Percentiles rank a stretch among this genome's conserved stretches.
Conservation (phyloP, 2,797 vertebrate genomes). For the Fratercula arctica region DNA sequence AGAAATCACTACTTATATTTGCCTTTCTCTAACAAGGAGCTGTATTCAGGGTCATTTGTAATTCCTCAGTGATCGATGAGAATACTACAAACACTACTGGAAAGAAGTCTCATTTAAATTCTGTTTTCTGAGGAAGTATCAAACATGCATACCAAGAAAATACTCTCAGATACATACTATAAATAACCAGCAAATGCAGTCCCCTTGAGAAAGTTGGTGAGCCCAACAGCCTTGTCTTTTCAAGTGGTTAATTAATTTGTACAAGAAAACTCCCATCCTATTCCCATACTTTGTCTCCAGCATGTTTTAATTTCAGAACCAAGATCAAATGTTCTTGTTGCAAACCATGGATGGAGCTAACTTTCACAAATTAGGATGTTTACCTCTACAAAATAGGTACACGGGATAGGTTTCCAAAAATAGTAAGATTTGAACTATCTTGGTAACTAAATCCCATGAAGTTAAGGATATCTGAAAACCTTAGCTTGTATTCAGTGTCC, state of each 20-base stretch:
- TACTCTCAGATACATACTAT: not conserved
- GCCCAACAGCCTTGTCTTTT: not conserved
- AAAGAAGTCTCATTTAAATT: conserved; percentile 19
- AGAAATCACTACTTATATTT: not conserved
- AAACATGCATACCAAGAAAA: not conserved
- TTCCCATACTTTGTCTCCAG: not conserved
- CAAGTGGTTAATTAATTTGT: not conserved
- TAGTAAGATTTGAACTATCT: not conserved
- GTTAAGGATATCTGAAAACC: not conserved
- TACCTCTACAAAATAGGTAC: not conserved
- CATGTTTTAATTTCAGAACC: not conserved
- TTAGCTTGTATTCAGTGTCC: not conserved
- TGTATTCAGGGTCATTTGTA: not conserved
- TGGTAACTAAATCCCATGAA: not conserved
- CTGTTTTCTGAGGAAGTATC: not conserved
- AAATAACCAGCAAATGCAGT: conserved; percentile 7
- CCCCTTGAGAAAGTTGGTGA: not conserved
- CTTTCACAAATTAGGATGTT: not conserved
- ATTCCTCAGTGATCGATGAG: conserved; percentile 4
- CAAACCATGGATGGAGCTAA: not conserved
- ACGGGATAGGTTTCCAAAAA: too few relatives aligned
- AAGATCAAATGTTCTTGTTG: not conserved
- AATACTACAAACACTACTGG: not conserved
- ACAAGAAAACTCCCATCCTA: not conserved
- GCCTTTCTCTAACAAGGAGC: conserved; percentile 10